Evolutionary conservation across 2,797 vertebrate genomes (phyloP).

Genomic region (Parotocinclus haroldoi): DNA sequence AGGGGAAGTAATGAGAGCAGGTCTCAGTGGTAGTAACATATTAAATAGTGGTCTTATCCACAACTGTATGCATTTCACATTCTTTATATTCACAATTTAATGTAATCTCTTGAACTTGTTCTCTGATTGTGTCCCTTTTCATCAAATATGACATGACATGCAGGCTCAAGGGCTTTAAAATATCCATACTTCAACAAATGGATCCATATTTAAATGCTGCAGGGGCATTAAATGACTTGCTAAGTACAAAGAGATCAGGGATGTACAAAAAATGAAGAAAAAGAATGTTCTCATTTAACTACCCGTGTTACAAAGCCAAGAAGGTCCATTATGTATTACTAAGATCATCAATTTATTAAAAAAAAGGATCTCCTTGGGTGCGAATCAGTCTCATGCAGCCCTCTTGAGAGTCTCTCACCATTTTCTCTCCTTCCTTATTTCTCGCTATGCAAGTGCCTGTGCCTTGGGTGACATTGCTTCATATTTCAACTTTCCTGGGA

Average conservation of each 20-base stretch:
- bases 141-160: constrained; percentile 49
- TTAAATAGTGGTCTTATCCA: constrained; percentile 41
- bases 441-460: constrained; percentile 59
- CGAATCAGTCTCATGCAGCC: constrained; percentile 72
- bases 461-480: constrained; percentile 74
- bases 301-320: constrained; percentile 54
- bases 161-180: constrained; percentile 45
- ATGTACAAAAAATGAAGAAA: constrained; percentile 50
- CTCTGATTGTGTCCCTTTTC: constrained; percentile 65
- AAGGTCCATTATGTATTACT: constrained; percentile 66
- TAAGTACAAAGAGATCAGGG: constrained; percentile 67
- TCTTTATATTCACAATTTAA: constrained; percentile 48
- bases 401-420: constrained; percentile 58
- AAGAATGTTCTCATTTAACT: constrained; percentile 43
- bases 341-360: constrained; percentile 78
- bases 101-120: constrained; percentile 60
- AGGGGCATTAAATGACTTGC: constrained; percentile 68
- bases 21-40: constrained; percentile 21
- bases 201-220: constrained; percentile 54
- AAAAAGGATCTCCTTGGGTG: constrained; percentile 74
- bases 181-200: constrained; percentile 67
- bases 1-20: constrained; percentile 14
- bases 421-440: constrained; percentile 40
- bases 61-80: constrained; percentile 29
- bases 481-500: constrained; percentile 67